These are phyloP conservation scores for Mythimna vitellina DNA, from an alignment of 2,888 invertebrate species.

Conservation along the genomic window DNA sequence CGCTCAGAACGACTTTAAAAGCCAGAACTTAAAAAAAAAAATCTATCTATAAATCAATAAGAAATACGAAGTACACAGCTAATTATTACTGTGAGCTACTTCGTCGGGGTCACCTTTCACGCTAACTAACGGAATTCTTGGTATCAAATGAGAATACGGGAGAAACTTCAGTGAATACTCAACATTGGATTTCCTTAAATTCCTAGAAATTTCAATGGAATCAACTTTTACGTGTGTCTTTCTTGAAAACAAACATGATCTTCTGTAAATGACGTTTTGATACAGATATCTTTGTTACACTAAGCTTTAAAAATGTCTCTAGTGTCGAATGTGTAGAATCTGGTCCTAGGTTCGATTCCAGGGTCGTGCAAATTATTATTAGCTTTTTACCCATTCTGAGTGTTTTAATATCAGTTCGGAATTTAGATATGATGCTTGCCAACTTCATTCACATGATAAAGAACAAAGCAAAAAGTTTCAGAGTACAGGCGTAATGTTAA, in stretches of 20 bases:
- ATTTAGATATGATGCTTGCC: too few relatives aligned
- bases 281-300: background rate
- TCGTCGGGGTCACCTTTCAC: background rate
- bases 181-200: constrained; percentile 20
- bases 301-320: too few relatives aligned
- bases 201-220: constrained; percentile 17
- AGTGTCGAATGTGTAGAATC: too few relatives aligned
- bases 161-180: background rate
- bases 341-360: too few relatives aligned
- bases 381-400: too few relatives aligned
- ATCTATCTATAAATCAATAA: background rate
- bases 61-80: background rate
- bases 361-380: too few relatives aligned
- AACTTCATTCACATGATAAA: too few relatives aligned
- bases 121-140: constrained; percentile 8
- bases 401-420: too few relatives aligned
- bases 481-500: too few relatives aligned
- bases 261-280: background rate
- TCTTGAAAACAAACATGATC: background rate
- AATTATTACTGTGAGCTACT: constrained; percentile 2
- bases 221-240: background rate
- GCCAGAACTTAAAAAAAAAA: background rate
- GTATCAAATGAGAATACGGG: background rate
- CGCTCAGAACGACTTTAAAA: background rate
- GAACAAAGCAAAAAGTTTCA: too few relatives aligned